A percentile compares a stretch with the other conserved stretches of the same genome.
Evolutionary conservation across 2,113 vertebrate genomes (phyloP).

Genomic region (Entelurus aequoreus): DNA sequence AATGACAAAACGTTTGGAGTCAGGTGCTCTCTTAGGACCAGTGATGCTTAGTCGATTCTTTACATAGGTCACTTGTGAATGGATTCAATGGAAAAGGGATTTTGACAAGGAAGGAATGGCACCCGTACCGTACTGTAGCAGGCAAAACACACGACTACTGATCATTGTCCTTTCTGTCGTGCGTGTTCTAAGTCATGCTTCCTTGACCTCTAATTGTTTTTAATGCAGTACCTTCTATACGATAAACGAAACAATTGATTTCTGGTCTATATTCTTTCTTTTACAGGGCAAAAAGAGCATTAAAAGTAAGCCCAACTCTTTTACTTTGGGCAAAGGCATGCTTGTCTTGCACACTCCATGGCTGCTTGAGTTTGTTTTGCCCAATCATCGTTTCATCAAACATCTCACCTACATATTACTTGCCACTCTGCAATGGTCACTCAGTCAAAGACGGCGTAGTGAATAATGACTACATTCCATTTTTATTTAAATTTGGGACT

Average conservation of each 20-base stretch:
- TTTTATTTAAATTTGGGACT: constrained; percentile 12
- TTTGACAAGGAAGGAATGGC: constrained; percentile 43
- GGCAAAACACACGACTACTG: neutral
- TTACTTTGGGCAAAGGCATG: constrained; percentile 65
- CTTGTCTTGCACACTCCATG: constrained; percentile 68
- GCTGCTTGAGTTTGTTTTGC: constrained; percentile 64
- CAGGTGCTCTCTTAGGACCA: constrained; percentile 16
- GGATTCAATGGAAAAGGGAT: constrained; percentile 15
- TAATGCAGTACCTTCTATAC: neutral
- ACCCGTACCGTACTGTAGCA: constrained; percentile 21
- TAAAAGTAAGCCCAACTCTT: constrained; percentile 78
- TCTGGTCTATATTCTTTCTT: constrained; percentile 73
- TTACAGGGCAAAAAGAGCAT: constrained; percentile 83
- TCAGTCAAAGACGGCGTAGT: constrained; percentile 1
- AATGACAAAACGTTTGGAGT: constrained; percentile 23
- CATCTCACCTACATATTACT: constrained; percentile 41
- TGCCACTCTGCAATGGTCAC: constrained; percentile 22
- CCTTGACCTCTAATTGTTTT: neutral
- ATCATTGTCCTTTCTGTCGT: constrained; percentile 38
- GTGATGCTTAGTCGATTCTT: constrained; percentile 20
- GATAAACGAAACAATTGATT: constrained; percentile 60
- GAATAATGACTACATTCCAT: constrained; percentile 18
- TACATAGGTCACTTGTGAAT: constrained; percentile 26
- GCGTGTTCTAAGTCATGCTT: constrained; percentile 32
- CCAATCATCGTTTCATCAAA: constrained; percentile 68